Base-by-base conservation (phyloP, 2,797 vertebrate species). In the Fringilla coelebs region DNA sequence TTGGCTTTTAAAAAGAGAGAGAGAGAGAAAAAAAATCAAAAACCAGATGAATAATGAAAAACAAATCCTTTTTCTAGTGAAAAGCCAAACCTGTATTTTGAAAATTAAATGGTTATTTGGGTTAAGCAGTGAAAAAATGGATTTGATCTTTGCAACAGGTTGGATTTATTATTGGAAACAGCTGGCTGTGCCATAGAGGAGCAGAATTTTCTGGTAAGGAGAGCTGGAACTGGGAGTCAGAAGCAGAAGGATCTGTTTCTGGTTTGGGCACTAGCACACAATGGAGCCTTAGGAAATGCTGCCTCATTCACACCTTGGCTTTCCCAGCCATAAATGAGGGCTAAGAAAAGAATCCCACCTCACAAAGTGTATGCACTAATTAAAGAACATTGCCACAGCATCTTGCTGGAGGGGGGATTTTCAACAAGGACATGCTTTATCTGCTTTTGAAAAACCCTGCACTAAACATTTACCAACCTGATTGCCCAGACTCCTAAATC, bases 111-210 rank as follows among this genome's bases (percentile, higher is more conserved):
- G 38, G 0, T 73, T 82, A 87, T 94, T 89, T 46, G 63, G 91
- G 78, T 91, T 82, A 91, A 85, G 85, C 43, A 36, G 67, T 82
- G 65, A 89, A 92, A 90, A 92, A 93, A 82, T 18, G 29, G 88
- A 62, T 78, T 95, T 77, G 85, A 91, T 91, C 68, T 93, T 85
- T 94, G 82, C 88, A 93, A 58, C 82, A 74, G 82, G 82, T 96
- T 96, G 93, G 72, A 82, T 89, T 92, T 94, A 62, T 94, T 88
- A 91, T 77, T 94, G 91, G 72, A 96, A 88, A 60, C 93, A 76
- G 75, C 73, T 94, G 85, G 55, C 88, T 91, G 81, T 94, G 93
- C 89, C 91, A 92, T 58, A 51, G 80, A 78, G 73, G 66, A 88
- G 41, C 86, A 84, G 92, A 94, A 88, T 94, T 86, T 91, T 81